Evolutionary conservation across 2,113 vertebrate genomes (phyloP), one percentile per base, ranked within the genome.

Genomic region (Pseudois nayaur): DNA sequence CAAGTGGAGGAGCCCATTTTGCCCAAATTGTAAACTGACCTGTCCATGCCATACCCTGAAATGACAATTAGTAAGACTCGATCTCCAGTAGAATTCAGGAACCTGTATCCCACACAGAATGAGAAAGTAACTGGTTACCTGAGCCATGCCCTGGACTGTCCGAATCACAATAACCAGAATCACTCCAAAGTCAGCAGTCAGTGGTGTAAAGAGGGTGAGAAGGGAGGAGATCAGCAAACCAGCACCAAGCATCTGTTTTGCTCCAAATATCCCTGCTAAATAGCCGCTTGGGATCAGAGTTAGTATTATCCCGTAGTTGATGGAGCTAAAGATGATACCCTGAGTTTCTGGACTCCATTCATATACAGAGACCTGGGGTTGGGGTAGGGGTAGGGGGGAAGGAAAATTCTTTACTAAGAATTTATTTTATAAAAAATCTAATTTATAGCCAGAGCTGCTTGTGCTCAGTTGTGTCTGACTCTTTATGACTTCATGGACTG

Each of bases 11-110:
- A 12, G 99, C 99, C 99, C 99, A 99, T 27, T 99, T 99, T 6
- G 99, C 98, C 99, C 99, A 99, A 96, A 99, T 99, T 3, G 99
- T 99, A 98, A 99, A 99, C 99, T 99, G 99, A 33, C 99, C 98
- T 0, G 99, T 99, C 97, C 98, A 99, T 0, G 99, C 99, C 97
- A 99, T 99, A 0, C 99, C 99, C 99, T 99, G 40, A 21, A 98
- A 98, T 31, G 71, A 83, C 92, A 86, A 71, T 60, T n/a, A 36
- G 52, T 40, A 33, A 91, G 74, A 52, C 23, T 19, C n/a, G 27
- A 36, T 81, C 21, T 43, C 50, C 45, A n/a, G 19, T 16, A 55
- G 82, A 91, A 62, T 25, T 57, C 8, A 4, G n/a, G 15, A 36
- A 48, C 36, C 81, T 45, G 6, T n/a, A 54, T 9, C 15, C 40